phyloP scores from a whole-genome alignment of 2,888 invertebrate species.

The Rhamnusium bicolor region DNA sequence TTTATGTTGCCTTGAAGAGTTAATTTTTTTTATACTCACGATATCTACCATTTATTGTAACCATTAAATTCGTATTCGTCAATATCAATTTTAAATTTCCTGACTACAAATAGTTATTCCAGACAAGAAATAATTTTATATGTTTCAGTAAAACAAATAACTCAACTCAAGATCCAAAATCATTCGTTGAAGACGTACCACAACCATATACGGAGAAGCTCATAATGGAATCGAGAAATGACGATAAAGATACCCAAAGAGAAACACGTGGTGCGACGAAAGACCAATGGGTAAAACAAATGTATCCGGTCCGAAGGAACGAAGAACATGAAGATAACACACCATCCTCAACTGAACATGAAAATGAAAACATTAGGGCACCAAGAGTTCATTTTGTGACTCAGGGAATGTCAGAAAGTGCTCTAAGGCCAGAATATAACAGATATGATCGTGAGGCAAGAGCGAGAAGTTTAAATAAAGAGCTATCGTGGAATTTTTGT shows the following conservation, averaged over 20 bases:
- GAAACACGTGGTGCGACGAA: conserved; percentile 75
- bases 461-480: conserved; percentile 50
- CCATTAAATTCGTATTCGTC: too few relatives aligned
- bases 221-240: conserved; percentile 46
- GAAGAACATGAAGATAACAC: conserved; percentile 69
- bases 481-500: conserved; percentile 31
- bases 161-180: background rate
- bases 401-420: conserved; percentile 70
- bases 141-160: conserved; percentile 5
- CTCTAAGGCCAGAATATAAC: conserved; percentile 46
- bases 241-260: conserved; percentile 63
- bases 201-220: conserved; percentile 53
- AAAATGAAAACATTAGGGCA: conserved; percentile 76
- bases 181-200: conserved; percentile 23
- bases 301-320: conserved; percentile 70
- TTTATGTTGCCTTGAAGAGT: too few relatives aligned
- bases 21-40: too few relatives aligned
- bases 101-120: too few relatives aligned
- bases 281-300: conserved; percentile 77
- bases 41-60: too few relatives aligned
- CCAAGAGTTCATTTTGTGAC: conserved; percentile 80
- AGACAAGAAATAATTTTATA: background rate
- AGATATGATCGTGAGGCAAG: conserved; percentile 59
- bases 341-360: conserved; percentile 72
- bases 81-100: too few relatives aligned